phyloP scores from a whole-genome alignment of 2,113 vertebrate genomes.

The Blennius ocellaris region DNA sequence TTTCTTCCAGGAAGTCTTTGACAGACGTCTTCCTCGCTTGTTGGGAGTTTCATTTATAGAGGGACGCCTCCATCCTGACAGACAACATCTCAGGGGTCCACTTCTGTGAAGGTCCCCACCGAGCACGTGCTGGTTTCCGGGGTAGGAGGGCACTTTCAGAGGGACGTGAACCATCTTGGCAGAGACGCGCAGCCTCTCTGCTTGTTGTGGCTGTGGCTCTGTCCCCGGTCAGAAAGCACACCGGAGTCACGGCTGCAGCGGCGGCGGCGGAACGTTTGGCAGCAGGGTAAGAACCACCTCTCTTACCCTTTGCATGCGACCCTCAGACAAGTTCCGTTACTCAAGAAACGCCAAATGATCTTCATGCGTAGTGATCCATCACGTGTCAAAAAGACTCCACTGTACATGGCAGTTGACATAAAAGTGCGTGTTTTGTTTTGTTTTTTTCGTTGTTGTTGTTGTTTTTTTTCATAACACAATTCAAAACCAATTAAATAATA shows the following conservation, averaged over 20 bases:
- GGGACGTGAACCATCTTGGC: conserved; percentile 60
- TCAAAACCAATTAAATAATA: no score
- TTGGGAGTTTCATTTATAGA: no score
- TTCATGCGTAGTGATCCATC: background rate
- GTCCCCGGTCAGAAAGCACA: conserved; percentile 36
- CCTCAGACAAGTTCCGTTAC: background rate
- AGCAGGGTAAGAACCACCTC: conserved; percentile 50
- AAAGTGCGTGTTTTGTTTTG: no score
- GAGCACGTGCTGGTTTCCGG: conserved; percentile 37
- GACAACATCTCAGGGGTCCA: no score
- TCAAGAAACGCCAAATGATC: background rate
- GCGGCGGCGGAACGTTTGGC: conserved; percentile 12
- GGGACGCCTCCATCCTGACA: no score
- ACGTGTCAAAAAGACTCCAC: no score
- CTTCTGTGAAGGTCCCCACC: no score
- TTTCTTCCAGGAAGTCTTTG: no score
- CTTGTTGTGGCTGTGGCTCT: conserved; percentile 5
- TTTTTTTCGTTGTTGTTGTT: no score
- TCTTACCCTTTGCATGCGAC: background rate
- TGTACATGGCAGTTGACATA: no score
- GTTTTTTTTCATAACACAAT: no score
- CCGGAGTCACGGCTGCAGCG: conserved; percentile 20
- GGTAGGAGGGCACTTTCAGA: background rate
- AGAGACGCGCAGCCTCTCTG: conserved; percentile 34
- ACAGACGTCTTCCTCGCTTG: no score